phyloP scores from a whole-genome alignment of 2,113 vertebrate species.

The Oryzias melastigma region DNA sequence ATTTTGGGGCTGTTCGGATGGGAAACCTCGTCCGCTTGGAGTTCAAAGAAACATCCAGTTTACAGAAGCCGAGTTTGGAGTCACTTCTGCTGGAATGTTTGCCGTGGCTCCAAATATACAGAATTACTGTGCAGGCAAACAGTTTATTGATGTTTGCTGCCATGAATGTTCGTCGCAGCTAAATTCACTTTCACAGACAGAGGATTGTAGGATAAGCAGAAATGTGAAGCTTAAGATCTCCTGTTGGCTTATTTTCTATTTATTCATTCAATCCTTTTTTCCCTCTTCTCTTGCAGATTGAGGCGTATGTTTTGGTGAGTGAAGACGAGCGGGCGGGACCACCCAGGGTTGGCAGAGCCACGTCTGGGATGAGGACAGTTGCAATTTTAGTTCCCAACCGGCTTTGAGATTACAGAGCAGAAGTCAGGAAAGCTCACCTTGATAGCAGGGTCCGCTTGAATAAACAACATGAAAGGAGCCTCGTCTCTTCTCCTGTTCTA shows the following conservation, averaged over 20 bases:
- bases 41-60: slow-evolving; percentile 54
- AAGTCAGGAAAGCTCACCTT: slow-evolving; percentile 61
- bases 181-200: slow-evolving; percentile 47
- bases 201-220: slow-evolving; percentile 41
- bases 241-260: slow-evolving; percentile 18
- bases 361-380: slow-evolving; percentile 37
- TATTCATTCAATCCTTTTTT: slow-evolving; percentile 25
- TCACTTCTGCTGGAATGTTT: slow-evolving; percentile 65
- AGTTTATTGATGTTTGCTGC: slow-evolving; percentile 64
- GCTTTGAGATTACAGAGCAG: slow-evolving; percentile 70
- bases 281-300: slow-evolving; percentile 79
- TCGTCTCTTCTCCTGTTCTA: slow-evolving; percentile 8
- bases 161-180: slow-evolving; percentile 52
- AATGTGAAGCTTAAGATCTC: slow-evolving; percentile 6
- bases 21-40: slow-evolving; percentile 5
- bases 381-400: slow-evolving; percentile 63
- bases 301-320: slow-evolving; percentile 92
- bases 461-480: slow-evolving; percentile 67
- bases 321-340: slow-evolving; percentile 58
- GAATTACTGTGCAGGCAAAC: slow-evolving; percentile 56
- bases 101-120: slow-evolving; percentile 54
- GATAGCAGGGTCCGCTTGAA: slow-evolving; percentile 71
- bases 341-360: slow-evolving; percentile 56
- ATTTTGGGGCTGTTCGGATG: not conserved
- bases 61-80: slow-evolving; percentile 42